A percentile compares a stretch with the other conserved stretches of the same genome.
phyloP scores from a whole-genome alignment of 2,113 vertebrate genomes.

The Pithys albifrons region DNA sequence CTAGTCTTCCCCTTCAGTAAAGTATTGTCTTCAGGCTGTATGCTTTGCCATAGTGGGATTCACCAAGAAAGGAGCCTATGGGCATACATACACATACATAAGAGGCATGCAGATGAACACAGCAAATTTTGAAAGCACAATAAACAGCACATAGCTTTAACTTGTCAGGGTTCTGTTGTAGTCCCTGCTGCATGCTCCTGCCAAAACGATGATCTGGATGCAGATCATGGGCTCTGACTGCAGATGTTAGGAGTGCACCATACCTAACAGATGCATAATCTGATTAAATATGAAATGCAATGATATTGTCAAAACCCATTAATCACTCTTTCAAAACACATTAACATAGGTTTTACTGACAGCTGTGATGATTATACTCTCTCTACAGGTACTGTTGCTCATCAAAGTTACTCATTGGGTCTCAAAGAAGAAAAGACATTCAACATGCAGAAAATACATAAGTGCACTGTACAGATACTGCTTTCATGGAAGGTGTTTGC shows the following conservation, averaged over 20 bases:
- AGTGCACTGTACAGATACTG: neutral
- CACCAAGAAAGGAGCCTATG: neutral
- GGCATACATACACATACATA: neutral
- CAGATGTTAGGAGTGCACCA: slow-evolving; percentile 74
- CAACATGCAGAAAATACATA: neutral
- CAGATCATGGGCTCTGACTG: slow-evolving; percentile 65
- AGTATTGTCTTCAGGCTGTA: neutral
- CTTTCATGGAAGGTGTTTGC: neutral
- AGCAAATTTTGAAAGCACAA: neutral
- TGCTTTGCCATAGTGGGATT: neutral
- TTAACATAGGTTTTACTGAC: slow-evolving; percentile 71
- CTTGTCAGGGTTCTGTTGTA: slow-evolving; percentile 2
- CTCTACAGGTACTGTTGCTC: slow-evolving; percentile 41
- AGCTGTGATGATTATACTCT: slow-evolving; percentile 70
- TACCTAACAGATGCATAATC: slow-evolving; percentile 81
- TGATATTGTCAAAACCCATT: slow-evolving; percentile 84
- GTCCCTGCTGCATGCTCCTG: slow-evolving; percentile 4
- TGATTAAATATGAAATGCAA: slow-evolving; percentile 80
- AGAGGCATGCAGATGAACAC: neutral
- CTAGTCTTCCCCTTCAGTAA: neutral
- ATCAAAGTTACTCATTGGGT: neutral
- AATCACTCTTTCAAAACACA: slow-evolving; percentile 79
- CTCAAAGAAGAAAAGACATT: neutral
- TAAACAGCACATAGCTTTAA: neutral
- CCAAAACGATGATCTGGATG: slow-evolving; percentile 67